Conservation (phyloP, 2,113 vertebrate genomes). For the Alethe castanea region DNA sequence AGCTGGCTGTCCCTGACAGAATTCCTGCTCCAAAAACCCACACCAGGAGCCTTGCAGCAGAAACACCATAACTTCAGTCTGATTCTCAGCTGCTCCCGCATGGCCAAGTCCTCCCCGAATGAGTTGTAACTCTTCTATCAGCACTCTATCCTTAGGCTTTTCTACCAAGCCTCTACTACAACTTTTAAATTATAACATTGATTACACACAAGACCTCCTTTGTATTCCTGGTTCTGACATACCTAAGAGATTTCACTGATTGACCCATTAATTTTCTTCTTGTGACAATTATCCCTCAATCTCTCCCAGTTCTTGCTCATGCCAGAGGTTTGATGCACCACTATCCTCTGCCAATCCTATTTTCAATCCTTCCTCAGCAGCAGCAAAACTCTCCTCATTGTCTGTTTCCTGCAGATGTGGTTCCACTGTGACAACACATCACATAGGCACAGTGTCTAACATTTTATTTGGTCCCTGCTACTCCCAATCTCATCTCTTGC, state of each 20-base stretch:
- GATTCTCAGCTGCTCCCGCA: neutral
- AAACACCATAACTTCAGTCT: neutral
- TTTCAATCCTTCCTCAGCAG: neutral
- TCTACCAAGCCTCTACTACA: neutral
- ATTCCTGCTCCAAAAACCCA: neutral
- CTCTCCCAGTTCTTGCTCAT: neutral
- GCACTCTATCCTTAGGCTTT: neutral
- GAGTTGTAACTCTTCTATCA: neutral
- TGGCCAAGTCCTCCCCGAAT: neutral
- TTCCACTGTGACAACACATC: neutral
- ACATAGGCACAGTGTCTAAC: neutral
- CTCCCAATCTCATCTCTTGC: neutral
- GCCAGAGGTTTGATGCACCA: neutral
- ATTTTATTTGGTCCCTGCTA: neutral
- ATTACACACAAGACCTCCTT: neutral
- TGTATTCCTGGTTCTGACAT: neutral
- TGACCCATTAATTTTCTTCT: neutral
- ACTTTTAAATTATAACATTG: neutral
- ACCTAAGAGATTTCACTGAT: neutral
- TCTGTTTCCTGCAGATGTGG: neutral
- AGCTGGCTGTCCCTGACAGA: neutral
- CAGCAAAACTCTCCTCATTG: neutral
- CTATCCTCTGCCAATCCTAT: neutral
- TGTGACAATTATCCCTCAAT: neutral
- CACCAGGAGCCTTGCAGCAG: neutral